Evolutionary conservation across 2,888 invertebrate species (phyloP), one percentile per base, ranked within the genome.

Genomic region (Chrysolina haemoptera): DNA sequence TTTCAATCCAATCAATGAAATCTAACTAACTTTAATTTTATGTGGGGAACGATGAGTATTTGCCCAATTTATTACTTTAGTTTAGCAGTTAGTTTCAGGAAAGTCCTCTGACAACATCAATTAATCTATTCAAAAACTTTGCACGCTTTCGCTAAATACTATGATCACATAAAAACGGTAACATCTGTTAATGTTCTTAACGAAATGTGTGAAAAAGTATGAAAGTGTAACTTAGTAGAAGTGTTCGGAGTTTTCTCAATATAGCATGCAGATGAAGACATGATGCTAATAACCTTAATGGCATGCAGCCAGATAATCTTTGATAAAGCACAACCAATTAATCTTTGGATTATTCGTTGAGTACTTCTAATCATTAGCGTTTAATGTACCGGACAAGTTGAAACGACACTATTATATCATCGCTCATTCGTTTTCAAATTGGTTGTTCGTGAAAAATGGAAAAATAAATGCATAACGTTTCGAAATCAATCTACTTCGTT

Each of bases 271-370:
- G 14, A 59, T 59, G 59, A 35, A 55, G 55, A 22, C 14, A n/a
- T 59, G 35, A 59, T 27, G 59, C 59, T 59, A 59, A 59, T 59
- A 59, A 59, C 59, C 35, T 59, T 59, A 35, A 59, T 59, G 35
- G 59, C 59, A 59, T 59, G 27, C 59, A 59, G 27, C n/a, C 59
- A 35, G 59, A 59, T 59, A 59, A 59, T 59, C 59, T 59, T 59
- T 59, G 59, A 59, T 59, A 27, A 27, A 59, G n/a, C 27, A 59
- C 59, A 35, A 27, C 59, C 59, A 59, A 59, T 59, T 35, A 59
- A 59, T 59, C 59, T 59, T 59, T 59, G 35, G n/a, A 59, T 59
- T 59, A 22, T 59, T 16, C 59, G 59, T 27, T 35, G 35, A 59
- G 59, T 59, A 27, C 16, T n/a, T 27, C 22, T 22, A 59, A 59